These are phyloP conservation scores for Spodoptera exigua DNA, from an alignment of 2,888 invertebrate species.

Conservation along the genomic window DNA sequence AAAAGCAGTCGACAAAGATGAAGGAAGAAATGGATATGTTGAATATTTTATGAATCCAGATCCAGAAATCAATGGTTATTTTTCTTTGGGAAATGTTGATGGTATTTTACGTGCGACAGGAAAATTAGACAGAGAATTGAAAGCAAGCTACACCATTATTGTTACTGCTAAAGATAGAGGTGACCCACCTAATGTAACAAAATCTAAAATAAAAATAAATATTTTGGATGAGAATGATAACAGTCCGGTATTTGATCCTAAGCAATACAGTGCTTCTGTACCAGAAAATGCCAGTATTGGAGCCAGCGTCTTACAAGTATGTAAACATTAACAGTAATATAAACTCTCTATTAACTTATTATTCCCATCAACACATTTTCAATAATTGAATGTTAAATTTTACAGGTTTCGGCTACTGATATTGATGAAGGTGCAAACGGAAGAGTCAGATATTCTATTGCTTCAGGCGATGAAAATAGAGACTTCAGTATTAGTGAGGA, in stretches of 20 bases:
- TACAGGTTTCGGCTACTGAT: constrained; percentile 95
- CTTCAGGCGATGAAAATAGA: constrained; percentile 96
- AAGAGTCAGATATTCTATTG: constrained; percentile 97
- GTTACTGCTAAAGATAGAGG: constrained; percentile 97
- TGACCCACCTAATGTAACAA: constrained; percentile 93
- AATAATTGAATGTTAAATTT: constrained; percentile 16
- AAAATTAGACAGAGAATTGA: constrained; percentile 95
- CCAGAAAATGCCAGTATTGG: constrained; percentile 98
- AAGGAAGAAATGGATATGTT: constrained; percentile 96
- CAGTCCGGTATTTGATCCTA: constrained; percentile 96
- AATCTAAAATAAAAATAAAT: constrained; percentile 91
- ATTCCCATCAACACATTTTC: neutral
- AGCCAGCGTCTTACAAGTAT: constrained; percentile 95
- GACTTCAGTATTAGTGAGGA: constrained; percentile 98
- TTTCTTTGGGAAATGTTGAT: constrained; percentile 95
- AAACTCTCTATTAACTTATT: too few species aligned
- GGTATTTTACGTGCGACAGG: constrained; percentile 95
- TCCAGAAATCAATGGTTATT: constrained; percentile 90
- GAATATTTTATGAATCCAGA: constrained; percentile 94
- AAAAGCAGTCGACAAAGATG: constrained; percentile 96
- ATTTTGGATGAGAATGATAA: constrained; percentile 97
- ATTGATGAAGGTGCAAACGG: constrained; percentile 96
- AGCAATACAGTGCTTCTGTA: constrained; percentile 96
- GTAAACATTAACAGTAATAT: too few species aligned
- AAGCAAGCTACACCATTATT: constrained; percentile 92